These are phyloP conservation scores for Aplochiton taeniatus DNA, from an alignment of 2,797 vertebrate genomes.

Conservation along the genomic window DNA sequence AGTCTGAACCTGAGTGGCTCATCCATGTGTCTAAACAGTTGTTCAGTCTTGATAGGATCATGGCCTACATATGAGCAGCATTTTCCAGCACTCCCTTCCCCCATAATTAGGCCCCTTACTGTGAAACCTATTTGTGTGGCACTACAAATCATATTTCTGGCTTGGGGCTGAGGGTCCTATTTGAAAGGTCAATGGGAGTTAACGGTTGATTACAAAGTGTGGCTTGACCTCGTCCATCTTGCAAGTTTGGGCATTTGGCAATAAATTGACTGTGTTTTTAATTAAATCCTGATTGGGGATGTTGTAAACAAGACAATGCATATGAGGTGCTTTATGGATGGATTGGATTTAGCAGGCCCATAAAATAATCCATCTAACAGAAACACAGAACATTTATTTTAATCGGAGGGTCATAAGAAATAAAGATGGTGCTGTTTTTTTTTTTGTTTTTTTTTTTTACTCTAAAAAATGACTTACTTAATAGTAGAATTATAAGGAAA, in stretches of 20 bases:
- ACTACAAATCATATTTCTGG: constrained; percentile 50
- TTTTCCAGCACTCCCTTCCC: background rate
- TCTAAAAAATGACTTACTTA: too few species aligned
- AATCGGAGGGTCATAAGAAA: constrained; percentile 21
- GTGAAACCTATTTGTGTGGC: constrained; percentile 7
- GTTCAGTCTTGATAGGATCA: too few species aligned
- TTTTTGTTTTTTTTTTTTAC: constrained; percentile 16
- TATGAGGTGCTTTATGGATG: constrained; percentile 46
- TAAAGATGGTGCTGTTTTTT: constrained; percentile 12
- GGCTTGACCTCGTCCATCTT: constrained; percentile 57
- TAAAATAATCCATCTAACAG: constrained; percentile 45
- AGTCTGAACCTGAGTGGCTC: background rate
- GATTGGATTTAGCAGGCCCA: constrained; percentile 37
- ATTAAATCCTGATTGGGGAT: constrained; percentile 68
- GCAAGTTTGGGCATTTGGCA: constrained; percentile 48
- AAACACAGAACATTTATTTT: constrained; percentile 57
- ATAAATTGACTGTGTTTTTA: constrained; percentile 65
- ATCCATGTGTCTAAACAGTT: background rate
- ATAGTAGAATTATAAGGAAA: constrained; percentile 49
- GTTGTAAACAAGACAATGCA: constrained; percentile 60
- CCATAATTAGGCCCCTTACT: constrained; percentile 3
- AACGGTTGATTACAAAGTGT: constrained; percentile 61
- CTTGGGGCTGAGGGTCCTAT: background rate
- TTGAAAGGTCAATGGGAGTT: constrained; percentile 58
- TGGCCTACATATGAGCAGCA: background rate